A percentile compares a stretch with the other conserved stretches of the same genome.
These are phyloP conservation scores for Xanthia togata DNA, from an alignment of 2,888 invertebrate genomes.

Conservation along the genomic window DNA sequence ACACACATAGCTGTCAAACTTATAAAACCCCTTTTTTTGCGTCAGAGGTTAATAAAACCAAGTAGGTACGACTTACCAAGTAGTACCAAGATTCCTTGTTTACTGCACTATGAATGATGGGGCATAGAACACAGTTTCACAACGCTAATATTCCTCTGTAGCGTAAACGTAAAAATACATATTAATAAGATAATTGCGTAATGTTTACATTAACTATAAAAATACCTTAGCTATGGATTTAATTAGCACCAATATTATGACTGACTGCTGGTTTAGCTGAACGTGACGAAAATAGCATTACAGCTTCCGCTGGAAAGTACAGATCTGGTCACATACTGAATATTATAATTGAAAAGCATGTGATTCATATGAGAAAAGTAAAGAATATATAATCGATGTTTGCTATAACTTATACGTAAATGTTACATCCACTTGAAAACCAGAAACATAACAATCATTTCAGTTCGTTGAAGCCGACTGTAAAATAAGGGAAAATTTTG, in stretches of 20 bases:
- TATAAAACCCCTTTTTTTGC: too few species aligned
- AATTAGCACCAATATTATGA: constrained; percentile 14
- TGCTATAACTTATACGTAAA: background rate
- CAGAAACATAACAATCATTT: constrained; percentile 29
- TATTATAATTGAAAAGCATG: background rate
- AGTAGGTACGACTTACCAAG: too few species aligned
- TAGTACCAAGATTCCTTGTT: background rate
- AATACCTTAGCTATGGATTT: background rate
- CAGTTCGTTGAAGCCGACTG: background rate
- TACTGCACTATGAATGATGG: background rate
- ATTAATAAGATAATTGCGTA: constrained; percentile 9
- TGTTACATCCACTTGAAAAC: background rate
- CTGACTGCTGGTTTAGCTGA: background rate
- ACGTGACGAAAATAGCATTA: constrained; percentile 22
- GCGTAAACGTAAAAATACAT: background rate
- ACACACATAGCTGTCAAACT: too few species aligned
- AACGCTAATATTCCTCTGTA: background rate
- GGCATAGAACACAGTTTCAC: background rate
- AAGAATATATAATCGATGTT: background rate
- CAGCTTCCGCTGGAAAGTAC: constrained; percentile 14
- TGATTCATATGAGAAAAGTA: background rate
- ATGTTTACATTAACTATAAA: background rate
- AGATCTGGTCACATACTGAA: constrained; percentile 16
- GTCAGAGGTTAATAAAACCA: constrained; percentile 2
- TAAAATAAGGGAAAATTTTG: constrained; percentile 17